Evolutionary conservation across 2,113 vertebrate species (phyloP).

Genomic region (Nematolebias whitei): DNA sequence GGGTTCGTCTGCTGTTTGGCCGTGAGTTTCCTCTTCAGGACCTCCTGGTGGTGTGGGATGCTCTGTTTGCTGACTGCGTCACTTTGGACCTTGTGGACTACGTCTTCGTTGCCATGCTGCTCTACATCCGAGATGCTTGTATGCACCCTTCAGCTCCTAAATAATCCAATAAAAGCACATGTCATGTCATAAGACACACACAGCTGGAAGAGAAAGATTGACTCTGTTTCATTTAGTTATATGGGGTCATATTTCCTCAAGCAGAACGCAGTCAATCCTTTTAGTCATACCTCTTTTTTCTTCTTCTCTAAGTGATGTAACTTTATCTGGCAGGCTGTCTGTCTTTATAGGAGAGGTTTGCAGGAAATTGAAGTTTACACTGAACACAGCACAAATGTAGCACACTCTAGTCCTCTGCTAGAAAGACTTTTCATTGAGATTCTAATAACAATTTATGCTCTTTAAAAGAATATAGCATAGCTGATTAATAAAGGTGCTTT

Average conservation of each 20-base stretch:
- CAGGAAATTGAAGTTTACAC: no score
- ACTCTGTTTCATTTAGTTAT: slow-evolving; percentile 34
- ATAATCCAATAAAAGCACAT: slow-evolving; percentile 31
- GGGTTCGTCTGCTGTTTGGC: slow-evolving; percentile 95
- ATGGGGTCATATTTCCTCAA: slow-evolving; percentile 29
- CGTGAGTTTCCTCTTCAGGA: slow-evolving; percentile 96
- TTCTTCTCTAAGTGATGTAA: not conserved
- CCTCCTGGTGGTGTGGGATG: slow-evolving; percentile 96
- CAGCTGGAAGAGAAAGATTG: slow-evolving; percentile 42
- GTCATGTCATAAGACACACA: slow-evolving; percentile 31
- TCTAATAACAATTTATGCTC: no score
- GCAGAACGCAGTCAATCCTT: slow-evolving; percentile 25
- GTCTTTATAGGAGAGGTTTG: not conserved
- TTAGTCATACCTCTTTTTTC: not conserved
- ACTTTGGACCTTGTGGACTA: slow-evolving; percentile 95
- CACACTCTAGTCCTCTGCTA: no score
- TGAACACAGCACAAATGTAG: no score
- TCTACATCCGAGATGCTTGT: slow-evolving; percentile 97
- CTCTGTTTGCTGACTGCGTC: slow-evolving; percentile 93
- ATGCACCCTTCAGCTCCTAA: slow-evolving; percentile 64
- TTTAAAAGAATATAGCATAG: not conserved
- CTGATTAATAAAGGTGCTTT: not conserved
- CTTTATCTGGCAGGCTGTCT: not conserved
- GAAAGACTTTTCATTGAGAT: no score
- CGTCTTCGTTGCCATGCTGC: slow-evolving; percentile 96